Base-by-base conservation (phyloP, 2,888 invertebrate species). In the Tribolium freemani region DNA sequence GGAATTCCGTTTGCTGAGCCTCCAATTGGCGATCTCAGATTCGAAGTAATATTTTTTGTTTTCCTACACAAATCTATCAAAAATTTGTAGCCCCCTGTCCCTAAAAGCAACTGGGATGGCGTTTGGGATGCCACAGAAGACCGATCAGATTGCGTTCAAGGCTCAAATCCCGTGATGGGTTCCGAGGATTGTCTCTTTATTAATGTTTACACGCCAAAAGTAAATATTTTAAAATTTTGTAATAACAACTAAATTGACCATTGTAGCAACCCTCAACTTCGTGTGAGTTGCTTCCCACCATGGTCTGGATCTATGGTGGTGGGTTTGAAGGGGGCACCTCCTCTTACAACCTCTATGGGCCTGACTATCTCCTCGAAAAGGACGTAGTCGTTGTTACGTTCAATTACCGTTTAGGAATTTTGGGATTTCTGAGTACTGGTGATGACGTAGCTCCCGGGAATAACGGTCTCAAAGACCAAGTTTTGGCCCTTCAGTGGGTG, bases 81-180 rank as follows among this genome's bases (percentile, higher is more conserved):
- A 6, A 31, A 1, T 88, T 90, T 90, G 13, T 88, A 91, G 9
- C 93, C 94, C 0, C 89, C 78, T n/a, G 71, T 46, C 20, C 64
- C 63, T 54, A 78, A 77, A 69, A 30, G n/a, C 0, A 75, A 74
- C 45, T 79, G 80, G 79, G 72, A 68, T 31, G 76, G 73, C 8
- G 63, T 72, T 1, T 69, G 73, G 13, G 69, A 77, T 50, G 77
- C 78, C 5, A 75, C 74, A 1, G 21, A 70, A 16, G 80, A 80
- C 16, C 58, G 63, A 31, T 63, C 63, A 9, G 57, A 56, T 63
- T 80, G 80, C 48, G 50, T 75, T 6, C 80, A 80, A 71, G 44
- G 60, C 2, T 48, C 57, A 20, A 13, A 45, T 21, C 61, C 71
- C 44, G 60, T 71, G 2, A 9, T 13, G 6, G 79, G 78, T 8